Evolutionary conservation across 2,113 vertebrate genomes (phyloP).

Genomic region (Lamprotornis superbus): DNA sequence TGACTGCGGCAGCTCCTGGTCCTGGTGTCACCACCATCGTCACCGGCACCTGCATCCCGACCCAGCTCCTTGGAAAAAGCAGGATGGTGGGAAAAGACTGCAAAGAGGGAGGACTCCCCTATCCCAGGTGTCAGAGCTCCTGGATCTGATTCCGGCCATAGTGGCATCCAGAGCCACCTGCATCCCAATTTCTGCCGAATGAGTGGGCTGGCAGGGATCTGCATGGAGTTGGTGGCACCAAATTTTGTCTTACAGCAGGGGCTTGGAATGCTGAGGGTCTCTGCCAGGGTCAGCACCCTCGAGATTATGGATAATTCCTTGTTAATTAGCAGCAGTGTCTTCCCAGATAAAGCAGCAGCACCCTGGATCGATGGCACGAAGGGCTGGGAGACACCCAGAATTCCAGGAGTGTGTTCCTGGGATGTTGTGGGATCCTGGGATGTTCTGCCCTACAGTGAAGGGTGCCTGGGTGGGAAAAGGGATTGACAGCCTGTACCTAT

Average conservation of each 20-base stretch:
- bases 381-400: neutral
- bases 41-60: rapidly evolving
- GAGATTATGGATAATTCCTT: neutral
- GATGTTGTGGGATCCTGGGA: rapidly evolving
- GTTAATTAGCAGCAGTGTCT: neutral
- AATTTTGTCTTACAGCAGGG: neutral
- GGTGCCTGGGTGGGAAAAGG: neutral
- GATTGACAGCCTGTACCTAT: neutral
- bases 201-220: neutral
- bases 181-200: neutral
- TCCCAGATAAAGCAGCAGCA: neutral
- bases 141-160: neutral
- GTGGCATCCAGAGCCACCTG: neutral
- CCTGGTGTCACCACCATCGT: rapidly evolving
- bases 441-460: neutral
- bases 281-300: neutral
- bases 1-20: neutral
- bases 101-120: neutral
- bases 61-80: neutral
- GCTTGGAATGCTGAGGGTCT: neutral
- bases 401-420: neutral
- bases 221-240: neutral
- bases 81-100: neutral
- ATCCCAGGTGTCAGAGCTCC: neutral
- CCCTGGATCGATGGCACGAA: rapidly evolving